Conservation (phyloP, 2,888 invertebrate species). For the Erebia palarica region DNA sequence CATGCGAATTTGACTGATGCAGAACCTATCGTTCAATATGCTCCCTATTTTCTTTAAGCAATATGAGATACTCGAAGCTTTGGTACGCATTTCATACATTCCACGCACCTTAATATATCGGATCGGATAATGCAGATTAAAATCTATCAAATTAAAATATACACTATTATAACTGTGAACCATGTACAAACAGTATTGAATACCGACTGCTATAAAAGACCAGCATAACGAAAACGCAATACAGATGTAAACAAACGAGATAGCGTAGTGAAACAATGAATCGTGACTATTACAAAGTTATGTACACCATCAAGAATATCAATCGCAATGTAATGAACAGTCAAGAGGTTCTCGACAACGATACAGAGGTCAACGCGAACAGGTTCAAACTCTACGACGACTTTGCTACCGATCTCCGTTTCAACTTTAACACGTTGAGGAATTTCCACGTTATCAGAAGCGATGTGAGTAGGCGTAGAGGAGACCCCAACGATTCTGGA, state of each 20-base stretch:
- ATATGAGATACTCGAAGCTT: too few species aligned
- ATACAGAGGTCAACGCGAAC: conserved; percentile 77
- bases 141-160: neutral
- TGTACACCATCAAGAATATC: conserved; percentile 59
- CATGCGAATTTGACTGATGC: too few species aligned
- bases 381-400: conserved; percentile 78
- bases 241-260: conserved; percentile 34
- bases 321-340: conserved; percentile 54
- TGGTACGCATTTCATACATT: neutral
- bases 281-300: conserved; percentile 72
- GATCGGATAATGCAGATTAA: neutral
- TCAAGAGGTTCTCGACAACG: conserved; percentile 69
- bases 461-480: conserved; percentile 50
- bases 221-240: conserved; percentile 38
- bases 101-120: neutral
- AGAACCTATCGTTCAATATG: too few species aligned
- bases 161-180: neutral
- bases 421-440: conserved; percentile 67
- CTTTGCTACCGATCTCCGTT: conserved; percentile 72
- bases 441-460: conserved; percentile 56
- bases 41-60: too few species aligned
- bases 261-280: conserved; percentile 57
- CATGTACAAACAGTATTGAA: conserved; percentile 27
- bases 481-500: conserved; percentile 74
- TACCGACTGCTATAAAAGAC: conserved; percentile 42